These are phyloP conservation scores for Parnassius glacialis DNA, from an alignment of 2,888 invertebrate species.

Conservation along the genomic window DNA sequence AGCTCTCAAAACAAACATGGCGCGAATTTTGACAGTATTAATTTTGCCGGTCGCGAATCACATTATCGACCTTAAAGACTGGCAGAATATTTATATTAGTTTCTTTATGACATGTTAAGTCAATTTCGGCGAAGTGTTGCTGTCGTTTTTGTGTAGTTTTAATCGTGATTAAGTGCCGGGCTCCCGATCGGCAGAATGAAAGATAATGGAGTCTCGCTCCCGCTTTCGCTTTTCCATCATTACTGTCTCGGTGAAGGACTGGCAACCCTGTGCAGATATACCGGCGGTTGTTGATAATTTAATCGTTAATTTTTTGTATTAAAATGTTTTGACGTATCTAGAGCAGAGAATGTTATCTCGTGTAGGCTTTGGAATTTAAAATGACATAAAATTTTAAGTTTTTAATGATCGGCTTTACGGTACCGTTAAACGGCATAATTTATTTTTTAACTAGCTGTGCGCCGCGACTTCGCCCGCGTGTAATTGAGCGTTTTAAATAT, in stretches of 20 bases:
- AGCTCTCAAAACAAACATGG: conserved; percentile 69
- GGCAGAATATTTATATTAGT: conserved; percentile 22
- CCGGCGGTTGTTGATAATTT: conserved; percentile 26
- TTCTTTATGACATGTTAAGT: conserved; percentile 32
- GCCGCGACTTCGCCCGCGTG: too few relatives aligned
- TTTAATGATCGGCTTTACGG: conserved; percentile 14
- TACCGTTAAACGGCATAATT: conserved; percentile 20
- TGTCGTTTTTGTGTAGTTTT: conserved; percentile 49
- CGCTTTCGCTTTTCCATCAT: conserved; percentile 74
- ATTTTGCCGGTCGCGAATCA: conserved; percentile 37
- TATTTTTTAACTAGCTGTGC: not conserved
- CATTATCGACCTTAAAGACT: conserved; percentile 33
- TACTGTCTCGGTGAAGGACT: conserved; percentile 42
- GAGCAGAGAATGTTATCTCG: conserved; percentile 24
- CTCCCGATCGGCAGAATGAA: conserved; percentile 58
- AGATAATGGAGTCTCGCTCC: conserved; percentile 59
- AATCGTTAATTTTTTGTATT: conserved; percentile 18
- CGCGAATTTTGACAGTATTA: conserved; percentile 43
- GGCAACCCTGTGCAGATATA: conserved; percentile 38
- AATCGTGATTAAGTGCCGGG: conserved; percentile 62
- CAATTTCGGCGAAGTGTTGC: conserved; percentile 30
- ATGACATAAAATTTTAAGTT: conserved; percentile 14
- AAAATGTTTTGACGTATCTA: conserved; percentile 25
- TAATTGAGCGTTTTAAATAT: too few relatives aligned
- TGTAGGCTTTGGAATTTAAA: conserved; percentile 14